Percentiles rank a stretch among this genome's conserved stretches.
Evolutionary conservation across 2,113 vertebrate species (phyloP).

Genomic region (Ciconia boyciana): DNA sequence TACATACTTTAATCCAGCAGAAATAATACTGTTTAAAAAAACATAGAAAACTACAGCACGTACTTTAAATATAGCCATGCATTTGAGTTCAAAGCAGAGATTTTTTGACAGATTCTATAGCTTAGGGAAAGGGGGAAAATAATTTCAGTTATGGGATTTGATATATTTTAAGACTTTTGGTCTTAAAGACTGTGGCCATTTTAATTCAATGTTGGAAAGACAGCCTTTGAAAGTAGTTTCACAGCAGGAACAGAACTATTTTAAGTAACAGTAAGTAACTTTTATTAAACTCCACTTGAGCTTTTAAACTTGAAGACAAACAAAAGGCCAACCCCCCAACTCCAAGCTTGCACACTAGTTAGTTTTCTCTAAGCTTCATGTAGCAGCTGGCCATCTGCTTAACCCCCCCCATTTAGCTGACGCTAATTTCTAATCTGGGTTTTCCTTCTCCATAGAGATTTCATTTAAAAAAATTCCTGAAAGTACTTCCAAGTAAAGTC

Average conservation of each 20-base stretch:
- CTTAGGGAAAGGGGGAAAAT: neutral
- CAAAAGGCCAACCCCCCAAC: neutral
- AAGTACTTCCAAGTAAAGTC: neutral
- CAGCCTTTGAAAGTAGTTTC: neutral
- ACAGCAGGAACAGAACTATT: neutral
- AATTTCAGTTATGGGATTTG: neutral
- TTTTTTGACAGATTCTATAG: neutral
- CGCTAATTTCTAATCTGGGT: neutral
- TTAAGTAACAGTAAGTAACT: neutral
- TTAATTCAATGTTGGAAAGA: neutral
- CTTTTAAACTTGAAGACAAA: neutral
- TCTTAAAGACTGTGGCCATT: neutral
- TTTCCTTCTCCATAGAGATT: neutral
- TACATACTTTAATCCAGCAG: neutral
- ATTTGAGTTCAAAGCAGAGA: neutral
- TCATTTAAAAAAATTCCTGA: neutral
- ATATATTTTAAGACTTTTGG: neutral
- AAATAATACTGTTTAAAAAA: neutral
- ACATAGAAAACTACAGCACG: neutral
- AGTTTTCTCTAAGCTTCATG: neutral
- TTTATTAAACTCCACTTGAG: neutral
- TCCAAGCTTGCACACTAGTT: neutral
- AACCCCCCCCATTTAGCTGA: neutral
- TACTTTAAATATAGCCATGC: neutral
- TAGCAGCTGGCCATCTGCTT: neutral